Base-by-base conservation (phyloP, 2,888 invertebrate species). In the Ectobius pallidus region DNA sequence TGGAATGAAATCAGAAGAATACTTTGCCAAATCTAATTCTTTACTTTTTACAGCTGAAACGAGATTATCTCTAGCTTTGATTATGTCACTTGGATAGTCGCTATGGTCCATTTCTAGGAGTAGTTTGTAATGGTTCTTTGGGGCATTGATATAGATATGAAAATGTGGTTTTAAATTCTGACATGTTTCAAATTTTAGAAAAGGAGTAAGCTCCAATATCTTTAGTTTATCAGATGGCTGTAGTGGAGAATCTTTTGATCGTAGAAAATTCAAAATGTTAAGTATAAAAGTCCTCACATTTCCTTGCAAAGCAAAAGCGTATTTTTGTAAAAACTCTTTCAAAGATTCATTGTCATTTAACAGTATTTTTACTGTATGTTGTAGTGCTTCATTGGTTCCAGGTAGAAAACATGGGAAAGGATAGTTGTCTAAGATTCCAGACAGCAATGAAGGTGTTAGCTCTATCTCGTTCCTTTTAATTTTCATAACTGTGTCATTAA, bases 21-120 rank as follows among this genome's bases (percentile, higher is more conserved):
- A 61, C 42, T 42, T 39, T 44, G 18, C 2, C 20, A 70, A 16
- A 30, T 70, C 42, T 16, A 55, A 20, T 44, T 58, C n/a, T 7
- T 22, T 39, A 39, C 11, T 25, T n/a, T 44, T 18, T 11, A 70
- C n/a, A 61, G 70, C 70, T 27, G 39, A 27, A 25, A 44, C 14
- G 9, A 70, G n/a, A 25, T 22, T 61, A 20, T 70, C 18, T 44
- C 30, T 70, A n/a, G 58, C 61, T 44, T 61, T 20, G 16, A 42
- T 58, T 1, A 70, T 44, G 61, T 70, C 70, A 18, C 42, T n/a
- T 27, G 70, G 61, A 11, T 42, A 70, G n/a, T 70, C 61, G 44
- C 27, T 42, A 30, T 70, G 18, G n/a, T 44, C 39, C 22, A 70
- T 44, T 61, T 39, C 44, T 20, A 46, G 46, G 46, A 65, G 27